These are phyloP conservation scores for Drosophila bifasciata DNA, from an alignment of 1,140 invertebrate genomes.

Conservation along the genomic window DNA sequence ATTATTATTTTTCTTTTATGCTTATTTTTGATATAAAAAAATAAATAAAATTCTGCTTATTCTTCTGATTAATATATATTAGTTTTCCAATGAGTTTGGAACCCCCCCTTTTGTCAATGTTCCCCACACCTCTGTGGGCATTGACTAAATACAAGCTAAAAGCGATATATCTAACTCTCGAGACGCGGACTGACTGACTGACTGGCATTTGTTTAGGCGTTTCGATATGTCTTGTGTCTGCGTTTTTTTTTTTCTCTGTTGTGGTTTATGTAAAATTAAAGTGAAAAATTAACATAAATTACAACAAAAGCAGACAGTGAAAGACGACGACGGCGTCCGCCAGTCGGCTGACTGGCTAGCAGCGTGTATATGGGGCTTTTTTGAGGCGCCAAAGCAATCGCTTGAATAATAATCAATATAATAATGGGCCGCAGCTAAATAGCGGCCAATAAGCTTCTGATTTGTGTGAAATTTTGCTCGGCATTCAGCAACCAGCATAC, in stretches of 20 bases:
- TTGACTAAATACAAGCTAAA: constrained; percentile 39
- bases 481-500: background rate
- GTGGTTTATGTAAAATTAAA: constrained; percentile 63
- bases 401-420: constrained; percentile 66
- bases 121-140: constrained; percentile 14
- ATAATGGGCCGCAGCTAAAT: constrained; percentile 73
- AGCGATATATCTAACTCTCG: constrained; percentile 41
- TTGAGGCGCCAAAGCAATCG: constrained; percentile 64
- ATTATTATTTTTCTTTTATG: too few species aligned
- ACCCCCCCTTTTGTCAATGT: background rate
- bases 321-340: constrained; percentile 16
- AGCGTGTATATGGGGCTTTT: constrained; percentile 22
- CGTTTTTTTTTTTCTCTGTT: constrained; percentile 5
- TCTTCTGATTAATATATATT: too few species aligned
- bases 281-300: constrained; percentile 80
- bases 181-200: constrained; percentile 20
- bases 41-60: too few species aligned
- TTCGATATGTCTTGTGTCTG: constrained; percentile 49
- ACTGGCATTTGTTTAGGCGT: constrained; percentile 76
- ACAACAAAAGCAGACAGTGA: constrained; percentile 52
- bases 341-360: constrained; percentile 18
- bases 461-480: constrained; percentile 71
- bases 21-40: too few species aligned
- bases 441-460: constrained; percentile 74
- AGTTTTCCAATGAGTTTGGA: background rate